phyloP scores from a whole-genome alignment of 35 echinoderm and acorn worm genomes.

The Holothuria glaberrima region DNA sequence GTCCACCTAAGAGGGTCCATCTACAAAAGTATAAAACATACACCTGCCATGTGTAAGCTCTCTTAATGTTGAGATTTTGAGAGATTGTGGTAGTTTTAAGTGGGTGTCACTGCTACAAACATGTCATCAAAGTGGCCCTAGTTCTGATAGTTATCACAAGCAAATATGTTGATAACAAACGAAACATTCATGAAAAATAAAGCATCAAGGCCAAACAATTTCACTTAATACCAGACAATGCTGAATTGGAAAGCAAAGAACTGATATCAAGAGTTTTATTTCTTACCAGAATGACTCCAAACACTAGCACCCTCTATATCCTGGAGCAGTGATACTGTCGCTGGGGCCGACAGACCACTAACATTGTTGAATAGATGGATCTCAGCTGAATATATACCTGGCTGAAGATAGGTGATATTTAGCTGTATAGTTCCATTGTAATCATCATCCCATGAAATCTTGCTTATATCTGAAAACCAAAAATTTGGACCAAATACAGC shows the following conservation, averaged over 20 bases:
- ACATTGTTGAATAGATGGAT: neutral
- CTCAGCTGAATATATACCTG: neutral
- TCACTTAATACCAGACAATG: no score
- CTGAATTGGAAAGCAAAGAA: neutral
- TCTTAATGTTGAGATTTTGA: no score
- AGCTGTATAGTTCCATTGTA: neutral
- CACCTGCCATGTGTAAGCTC: no score
- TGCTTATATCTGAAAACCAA: neutral
- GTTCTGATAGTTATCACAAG: no score
- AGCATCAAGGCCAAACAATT: no score
- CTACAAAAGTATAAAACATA: no score
- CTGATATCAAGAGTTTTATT: neutral
- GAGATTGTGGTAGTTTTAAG: no score
- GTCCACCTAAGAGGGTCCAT: no score
- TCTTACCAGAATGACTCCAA: slow-evolving; percentile 3
- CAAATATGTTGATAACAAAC: no score
- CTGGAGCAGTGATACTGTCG: neutral
- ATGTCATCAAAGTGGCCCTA: no score
- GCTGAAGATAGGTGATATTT: neutral
- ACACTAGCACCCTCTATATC: neutral
- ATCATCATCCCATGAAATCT: neutral
- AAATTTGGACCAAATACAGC: neutral
- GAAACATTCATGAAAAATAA: no score
- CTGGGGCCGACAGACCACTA: neutral
- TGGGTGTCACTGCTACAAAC: no score